Base-by-base conservation (phyloP, 2,888 invertebrate species). In the Orthosia cruda region DNA sequence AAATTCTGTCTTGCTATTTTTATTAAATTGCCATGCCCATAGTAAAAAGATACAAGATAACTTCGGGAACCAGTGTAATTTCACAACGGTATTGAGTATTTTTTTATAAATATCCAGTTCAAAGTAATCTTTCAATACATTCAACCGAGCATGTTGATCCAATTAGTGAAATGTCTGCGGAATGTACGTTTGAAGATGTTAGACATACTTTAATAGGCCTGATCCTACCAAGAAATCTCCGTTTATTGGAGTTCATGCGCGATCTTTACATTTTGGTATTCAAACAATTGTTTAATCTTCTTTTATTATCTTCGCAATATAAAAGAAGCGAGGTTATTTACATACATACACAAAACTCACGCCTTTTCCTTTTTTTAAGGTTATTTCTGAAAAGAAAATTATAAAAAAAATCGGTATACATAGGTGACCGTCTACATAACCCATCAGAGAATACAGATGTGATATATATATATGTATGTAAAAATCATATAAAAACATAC, bases 111-210 rank as follows among this genome's bases (percentile, higher is more conserved):
- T 23, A 32, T 47, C 32, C 50, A 2, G 13, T 32, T 57, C 9
- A 26, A 45, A 11, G 26, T 16, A 11, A 47, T 23, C 50, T 59
- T 32, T 52, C 16, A 55, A 45, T 77, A 58, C 11, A 58, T 52
- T 77, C 13, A 77, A 58, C 32, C 20, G 16, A 58, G 50, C 77
- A 32, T 16, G 16, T 47, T 47, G 16, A 69, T 70, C n/a, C n/a
- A 70, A 74, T 74, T 77, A 59, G 70, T 2, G 15, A 23, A 52
- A 78, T 70, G 23, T 59, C 15, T 3, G 13, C 0, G 13, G 18
- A 55, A 49, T 74, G 4, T 64, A 54, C 13, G 2, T 26, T 74
- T 15, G 16, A 74, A 74, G 18, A 62, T 61, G 45, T 50, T 18
- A 67, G 26, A 74, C 18, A 20, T 20, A 50, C 50, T 20, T 12